Percentiles rank a stretch among this genome's conserved stretches.
Conservation (phyloP, 1,140 invertebrate genomes). For the Drosophila virilis region DNA sequence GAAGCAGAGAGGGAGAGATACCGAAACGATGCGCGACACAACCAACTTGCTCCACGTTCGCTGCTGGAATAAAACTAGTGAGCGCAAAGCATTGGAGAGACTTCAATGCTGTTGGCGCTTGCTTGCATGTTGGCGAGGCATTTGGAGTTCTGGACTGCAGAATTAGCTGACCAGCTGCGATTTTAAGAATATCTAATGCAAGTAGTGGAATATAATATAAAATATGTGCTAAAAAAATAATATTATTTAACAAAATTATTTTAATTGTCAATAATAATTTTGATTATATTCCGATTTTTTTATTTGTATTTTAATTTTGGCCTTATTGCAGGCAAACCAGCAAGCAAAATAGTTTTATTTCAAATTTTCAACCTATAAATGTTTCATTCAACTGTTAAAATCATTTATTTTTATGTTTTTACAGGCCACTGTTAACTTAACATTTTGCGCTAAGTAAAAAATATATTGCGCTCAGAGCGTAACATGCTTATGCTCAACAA, state of each 20-base stretch:
- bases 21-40: constrained; percentile 39
- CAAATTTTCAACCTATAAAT: not conserved
- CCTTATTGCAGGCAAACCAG: too few species aligned
- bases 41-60: constrained; percentile 48
- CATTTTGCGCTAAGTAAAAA: constrained; percentile 6
- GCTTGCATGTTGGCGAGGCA: not conserved
- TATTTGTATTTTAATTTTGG: too few species aligned
- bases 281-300: too few species aligned
- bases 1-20: constrained; percentile 18
- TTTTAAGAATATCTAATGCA: not conserved
- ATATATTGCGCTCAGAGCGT: constrained; percentile 12
- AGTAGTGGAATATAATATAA: not conserved
- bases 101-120: constrained; percentile 10
- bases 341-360: too few species aligned
- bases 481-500: constrained; percentile 17
- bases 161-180: not conserved
- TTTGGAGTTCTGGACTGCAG: constrained; percentile 7
- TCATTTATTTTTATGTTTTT: not conserved
- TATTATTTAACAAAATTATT: not conserved
- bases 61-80: constrained; percentile 44
- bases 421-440: constrained; percentile 24
- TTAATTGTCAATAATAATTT: too few species aligned
- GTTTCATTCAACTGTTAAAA: constrained; percentile 17
- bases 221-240: not conserved
- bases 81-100: constrained; percentile 21